Percentiles rank a stretch among this genome's conserved stretches.
phyloP scores from a whole-genome alignment of 2,888 invertebrate genomes.

The Drosophila yooni region DNA sequence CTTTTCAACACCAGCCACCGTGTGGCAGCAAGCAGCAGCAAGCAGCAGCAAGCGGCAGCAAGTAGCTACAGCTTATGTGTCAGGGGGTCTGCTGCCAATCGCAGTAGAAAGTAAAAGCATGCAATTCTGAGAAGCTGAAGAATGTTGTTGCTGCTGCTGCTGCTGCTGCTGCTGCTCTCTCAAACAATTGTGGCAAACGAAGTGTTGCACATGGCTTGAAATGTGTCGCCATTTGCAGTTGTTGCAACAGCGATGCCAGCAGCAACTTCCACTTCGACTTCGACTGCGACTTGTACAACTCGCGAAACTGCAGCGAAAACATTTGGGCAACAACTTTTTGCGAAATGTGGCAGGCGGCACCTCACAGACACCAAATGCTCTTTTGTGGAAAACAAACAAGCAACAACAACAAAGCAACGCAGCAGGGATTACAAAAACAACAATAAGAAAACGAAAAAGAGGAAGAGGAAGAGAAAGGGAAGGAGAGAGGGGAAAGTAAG shows the following conservation, averaged over 20 bases:
- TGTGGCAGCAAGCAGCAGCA: conserved; percentile 8
- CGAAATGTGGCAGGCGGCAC: conserved; percentile 72
- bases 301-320: conserved; percentile 49
- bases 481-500: conserved; percentile 37
- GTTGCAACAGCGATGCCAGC: conserved; percentile 33
- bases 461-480: not conserved
- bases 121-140: conserved; percentile 7
- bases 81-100: conserved; percentile 14
- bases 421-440: conserved; percentile 17
- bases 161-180: conserved; percentile 24
- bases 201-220: conserved; percentile 69
- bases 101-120: conserved; percentile 41
- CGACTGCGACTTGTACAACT: conserved; percentile 45
- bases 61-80: conserved; percentile 30
- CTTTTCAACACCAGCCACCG: conserved; percentile 61
- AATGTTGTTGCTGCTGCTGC: conserved; percentile 27
- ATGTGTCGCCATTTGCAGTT: conserved; percentile 72
- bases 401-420: conserved; percentile 29
- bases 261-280: conserved; percentile 3
- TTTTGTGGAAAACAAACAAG: conserved; percentile 66
- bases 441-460: conserved; percentile 10
- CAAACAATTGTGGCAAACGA: conserved; percentile 55
- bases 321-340: conserved; percentile 61
- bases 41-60: conserved; percentile 8
- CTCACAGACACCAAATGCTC: conserved; percentile 68